These are phyloP conservation scores for Periophthalmodon schlosseri DNA, from an alignment of 2,113 vertebrate genomes.

Conservation along the genomic window DNA sequence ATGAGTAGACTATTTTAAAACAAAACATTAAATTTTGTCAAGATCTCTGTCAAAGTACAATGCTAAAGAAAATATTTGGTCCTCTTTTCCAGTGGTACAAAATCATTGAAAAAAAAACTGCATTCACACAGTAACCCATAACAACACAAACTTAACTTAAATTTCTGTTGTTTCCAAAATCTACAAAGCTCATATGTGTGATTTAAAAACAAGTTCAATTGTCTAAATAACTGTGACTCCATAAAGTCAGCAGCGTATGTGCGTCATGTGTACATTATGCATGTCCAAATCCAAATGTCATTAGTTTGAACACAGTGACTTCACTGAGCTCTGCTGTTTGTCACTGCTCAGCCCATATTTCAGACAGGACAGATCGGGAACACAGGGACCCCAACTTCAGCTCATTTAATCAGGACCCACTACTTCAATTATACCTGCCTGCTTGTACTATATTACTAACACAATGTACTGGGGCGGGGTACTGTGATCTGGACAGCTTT, in stretches of 20 bases:
- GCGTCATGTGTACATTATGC: constrained; percentile 39
- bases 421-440: constrained; percentile 55
- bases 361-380: constrained; percentile 60
- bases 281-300: constrained; percentile 52
- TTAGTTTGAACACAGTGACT: constrained; percentile 58
- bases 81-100: neutral
- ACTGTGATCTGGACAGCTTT: constrained; percentile 51
- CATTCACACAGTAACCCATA: neutral
- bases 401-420: constrained; percentile 58
- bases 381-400: constrained; percentile 51
- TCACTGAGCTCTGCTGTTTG: constrained; percentile 70
- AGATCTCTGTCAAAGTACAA: no score
- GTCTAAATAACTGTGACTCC: neutral
- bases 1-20: no score
- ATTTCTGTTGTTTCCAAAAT: no score
- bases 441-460: constrained; percentile 39
- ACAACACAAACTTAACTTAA: no score
- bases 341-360: constrained; percentile 65
- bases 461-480: constrained; percentile 3
- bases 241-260: constrained; percentile 25
- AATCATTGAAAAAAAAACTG: neutral
- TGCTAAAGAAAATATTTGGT: no score
- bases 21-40: neutral
- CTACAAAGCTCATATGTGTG: neutral
- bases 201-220: neutral